Base-by-base conservation (phyloP, 2,113 vertebrate genomes). In the Lontra canadensis region DNA sequence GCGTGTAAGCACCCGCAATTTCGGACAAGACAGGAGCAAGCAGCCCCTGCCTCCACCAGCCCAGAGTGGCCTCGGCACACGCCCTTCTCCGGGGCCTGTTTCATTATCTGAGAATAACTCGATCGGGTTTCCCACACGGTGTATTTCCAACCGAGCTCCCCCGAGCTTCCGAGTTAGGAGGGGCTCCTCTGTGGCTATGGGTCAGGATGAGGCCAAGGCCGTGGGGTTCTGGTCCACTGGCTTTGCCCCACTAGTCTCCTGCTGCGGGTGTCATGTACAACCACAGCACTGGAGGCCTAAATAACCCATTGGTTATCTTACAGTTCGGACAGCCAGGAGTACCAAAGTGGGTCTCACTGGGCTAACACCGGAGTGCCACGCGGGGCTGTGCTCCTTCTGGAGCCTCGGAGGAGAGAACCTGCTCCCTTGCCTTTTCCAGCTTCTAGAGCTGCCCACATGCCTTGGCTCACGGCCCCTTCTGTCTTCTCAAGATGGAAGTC, bases 161-260 rank as follows among this genome's bases (percentile, higher is more conserved):
- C 25, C 2, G 61, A 44, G 79, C 31, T 39, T 57, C 29, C 0
- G 6, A 31, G 83, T 26, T 55, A 20, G 42, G 61, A 26, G 39
- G 0, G 0, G 44, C 13, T 84, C 42, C 74, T 84, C 47, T 7
- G 36, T 17, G 9, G 76, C 17, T 4, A 2, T 3, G 21, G 87
- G 80, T 69, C 57, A 90, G 71, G 25, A 57, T 39, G 61, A 69
- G 25, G 73, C 31, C 18, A 6, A 39, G 59, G 9, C 84, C 69
- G 14, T 31, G 47, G 59, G 55, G 59, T 17, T 88, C 57, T 34
- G 39, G 25, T 42, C 65, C 25, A 15, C 31, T 3, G 6, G 36
- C 63, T 82, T 9, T 31, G 69, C 26, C 36, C 86, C 85, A 44
- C 7, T 26, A 61, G 25, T 74, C 81, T 82, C 59, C 92, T 79